phyloP scores from a whole-genome alignment of 2,888 invertebrate species.

The Cheilosia scutellata region DNA sequence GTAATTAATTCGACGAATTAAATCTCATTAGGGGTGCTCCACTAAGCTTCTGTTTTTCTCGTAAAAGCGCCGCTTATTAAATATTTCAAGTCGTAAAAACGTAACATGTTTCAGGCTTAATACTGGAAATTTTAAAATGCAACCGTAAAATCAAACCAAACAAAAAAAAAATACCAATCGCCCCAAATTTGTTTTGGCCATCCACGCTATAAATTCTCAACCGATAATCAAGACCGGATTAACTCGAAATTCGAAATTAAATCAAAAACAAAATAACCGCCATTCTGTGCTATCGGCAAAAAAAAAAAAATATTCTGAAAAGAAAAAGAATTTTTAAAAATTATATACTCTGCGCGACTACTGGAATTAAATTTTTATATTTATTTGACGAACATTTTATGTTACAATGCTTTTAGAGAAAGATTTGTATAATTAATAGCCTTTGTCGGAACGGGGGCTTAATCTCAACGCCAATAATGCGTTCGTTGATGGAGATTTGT shows the following conservation, averaged over 20 bases:
- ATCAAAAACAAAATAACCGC: slow-evolving; percentile 46
- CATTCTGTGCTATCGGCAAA: slow-evolving; percentile 41
- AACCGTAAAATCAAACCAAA: slow-evolving; percentile 15
- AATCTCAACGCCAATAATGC: slow-evolving; percentile 57
- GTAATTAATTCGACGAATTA: slow-evolving; percentile 59
- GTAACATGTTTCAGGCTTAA: slow-evolving; percentile 59
- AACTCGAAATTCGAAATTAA: slow-evolving; percentile 63
- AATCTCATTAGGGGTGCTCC: slow-evolving; percentile 63
- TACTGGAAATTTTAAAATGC: slow-evolving; percentile 52
- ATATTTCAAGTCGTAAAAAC: slow-evolving; percentile 50
- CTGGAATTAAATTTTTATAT: slow-evolving; percentile 75
- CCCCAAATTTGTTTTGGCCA: slow-evolving; percentile 53
- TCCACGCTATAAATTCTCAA: slow-evolving; percentile 45
- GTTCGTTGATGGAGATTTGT: slow-evolving; percentile 66
- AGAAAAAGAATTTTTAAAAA: slow-evolving; percentile 22
- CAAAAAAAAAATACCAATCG: slow-evolving; percentile 25
- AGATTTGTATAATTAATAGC: slow-evolving; percentile 73
- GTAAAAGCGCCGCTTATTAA: slow-evolving; percentile 16
- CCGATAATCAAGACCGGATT: slow-evolving; percentile 70
- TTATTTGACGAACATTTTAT: slow-evolving; percentile 73
- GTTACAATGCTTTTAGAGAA: slow-evolving; percentile 74
- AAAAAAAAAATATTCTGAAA: slow-evolving; percentile 1
- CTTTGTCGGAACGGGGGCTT: slow-evolving; percentile 65
- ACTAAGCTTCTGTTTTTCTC: slow-evolving; percentile 68
- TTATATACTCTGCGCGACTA: slow-evolving; percentile 58